Percentiles rank a stretch among this genome's conserved stretches.
These are phyloP conservation scores for Podabrus alpinus DNA, from an alignment of 2,888 invertebrate genomes.

Conservation along the genomic window DNA sequence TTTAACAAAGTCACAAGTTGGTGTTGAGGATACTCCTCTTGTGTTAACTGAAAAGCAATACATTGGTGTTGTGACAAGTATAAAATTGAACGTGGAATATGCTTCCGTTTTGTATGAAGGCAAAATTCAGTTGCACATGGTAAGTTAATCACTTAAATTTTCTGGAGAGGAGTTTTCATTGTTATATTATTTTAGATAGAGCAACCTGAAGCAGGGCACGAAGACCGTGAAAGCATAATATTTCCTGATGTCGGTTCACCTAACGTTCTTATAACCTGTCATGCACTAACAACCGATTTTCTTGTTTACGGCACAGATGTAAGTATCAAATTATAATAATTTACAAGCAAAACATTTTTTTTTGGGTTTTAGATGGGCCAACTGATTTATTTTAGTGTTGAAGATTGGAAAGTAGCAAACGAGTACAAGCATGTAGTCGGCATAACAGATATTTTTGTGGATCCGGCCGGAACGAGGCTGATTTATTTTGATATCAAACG, in stretches of 20 bases:
- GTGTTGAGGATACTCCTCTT: constrained; percentile 53
- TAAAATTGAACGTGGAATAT: constrained; percentile 81
- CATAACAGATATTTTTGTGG: constrained; percentile 74
- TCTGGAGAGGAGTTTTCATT: background rate
- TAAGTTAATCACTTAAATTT: constrained; percentile 50
- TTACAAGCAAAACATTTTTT: background rate
- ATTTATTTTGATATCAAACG: constrained; percentile 82
- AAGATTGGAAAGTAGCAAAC: constrained; percentile 86
- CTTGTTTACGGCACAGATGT: constrained; percentile 90
- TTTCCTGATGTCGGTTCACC: constrained; percentile 82
- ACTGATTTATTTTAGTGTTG: constrained; percentile 87
- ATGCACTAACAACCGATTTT: constrained; percentile 87
- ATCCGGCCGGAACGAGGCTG: constrained; percentile 82
- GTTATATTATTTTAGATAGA: constrained; percentile 58
- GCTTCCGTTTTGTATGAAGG: constrained; percentile 87
- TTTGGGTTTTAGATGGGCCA: constrained; percentile 73
- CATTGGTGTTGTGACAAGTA: constrained; percentile 76
- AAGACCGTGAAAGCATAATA: constrained; percentile 78
- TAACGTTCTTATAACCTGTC: constrained; percentile 78
- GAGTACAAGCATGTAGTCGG: constrained; percentile 81
- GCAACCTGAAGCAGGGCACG: constrained; percentile 57
- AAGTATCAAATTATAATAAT: constrained; percentile 16
- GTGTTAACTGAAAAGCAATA: constrained; percentile 71
- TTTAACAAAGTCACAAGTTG: constrained; percentile 59
- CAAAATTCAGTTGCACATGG: constrained; percentile 80